phyloP scores from a whole-genome alignment of 2,113 vertebrate genomes.

The Hemibagrus wyckioides region DNA sequence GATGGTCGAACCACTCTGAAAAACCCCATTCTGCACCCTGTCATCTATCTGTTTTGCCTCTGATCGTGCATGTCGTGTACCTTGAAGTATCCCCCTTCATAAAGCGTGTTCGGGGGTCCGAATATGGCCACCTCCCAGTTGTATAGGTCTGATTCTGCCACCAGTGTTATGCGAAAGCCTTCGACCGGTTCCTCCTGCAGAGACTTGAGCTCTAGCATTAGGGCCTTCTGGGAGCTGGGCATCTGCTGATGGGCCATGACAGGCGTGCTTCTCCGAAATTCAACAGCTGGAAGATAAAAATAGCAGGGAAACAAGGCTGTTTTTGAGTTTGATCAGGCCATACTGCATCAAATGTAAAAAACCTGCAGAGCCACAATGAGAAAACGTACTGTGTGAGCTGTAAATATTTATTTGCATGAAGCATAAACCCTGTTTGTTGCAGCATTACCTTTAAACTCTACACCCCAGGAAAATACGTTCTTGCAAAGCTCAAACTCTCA shows the following conservation, averaged over 20 bases:
- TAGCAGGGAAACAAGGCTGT: background rate
- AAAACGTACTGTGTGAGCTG: background rate
- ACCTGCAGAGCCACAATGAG: background rate
- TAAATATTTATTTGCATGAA: background rate
- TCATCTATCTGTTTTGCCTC: background rate
- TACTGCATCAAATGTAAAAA: background rate
- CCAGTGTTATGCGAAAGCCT: conserved; percentile 91
- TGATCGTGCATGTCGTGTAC: conserved; percentile 60
- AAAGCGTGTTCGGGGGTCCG: conserved; percentile 91
- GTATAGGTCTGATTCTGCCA: conserved; percentile 92
- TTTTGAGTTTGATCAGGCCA: background rate
- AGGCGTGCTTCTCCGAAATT: conserved; percentile 53
- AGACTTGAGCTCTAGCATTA: conserved; percentile 95
- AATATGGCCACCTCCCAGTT: conserved; percentile 97
- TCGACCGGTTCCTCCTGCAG: conserved; percentile 93
- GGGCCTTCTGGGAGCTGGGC: conserved; percentile 94
- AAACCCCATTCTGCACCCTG: background rate
- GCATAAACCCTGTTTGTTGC: background rate
- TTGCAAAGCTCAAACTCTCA: background rate
- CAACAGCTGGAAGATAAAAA: background rate
- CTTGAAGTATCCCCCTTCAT: conserved; percentile 96
- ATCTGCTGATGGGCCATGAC: conserved; percentile 94
- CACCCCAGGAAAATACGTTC: background rate
- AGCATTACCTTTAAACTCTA: conserved; percentile 33
- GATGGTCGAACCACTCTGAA: background rate